These are phyloP conservation scores for Dasyornis broadbenti DNA, from an alignment of 2,113 vertebrate genomes.

Conservation along the genomic window DNA sequence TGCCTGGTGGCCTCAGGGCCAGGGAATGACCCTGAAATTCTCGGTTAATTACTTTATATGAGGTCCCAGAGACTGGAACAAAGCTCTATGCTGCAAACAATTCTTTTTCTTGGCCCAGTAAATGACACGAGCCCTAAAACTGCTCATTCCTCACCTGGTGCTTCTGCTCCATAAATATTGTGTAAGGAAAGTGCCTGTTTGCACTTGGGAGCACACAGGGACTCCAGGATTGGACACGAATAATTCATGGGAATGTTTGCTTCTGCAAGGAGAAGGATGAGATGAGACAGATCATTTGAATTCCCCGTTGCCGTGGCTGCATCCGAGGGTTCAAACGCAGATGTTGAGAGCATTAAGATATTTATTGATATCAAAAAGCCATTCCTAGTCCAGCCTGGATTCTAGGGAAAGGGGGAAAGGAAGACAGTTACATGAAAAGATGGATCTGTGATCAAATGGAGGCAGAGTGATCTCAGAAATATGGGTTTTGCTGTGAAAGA, in stretches of 20 bases:
- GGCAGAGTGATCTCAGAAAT: not conserved
- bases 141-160: not conserved
- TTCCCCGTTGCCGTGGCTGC: not conserved
- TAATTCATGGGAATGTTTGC: not conserved
- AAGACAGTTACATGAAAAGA: not conserved
- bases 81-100: not conserved
- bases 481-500: accelerated
- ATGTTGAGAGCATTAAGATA: not conserved
- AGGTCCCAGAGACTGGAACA: not conserved
- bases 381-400: not conserved
- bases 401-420: not conserved
- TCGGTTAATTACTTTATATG: not conserved
- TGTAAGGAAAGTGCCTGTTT: not conserved
- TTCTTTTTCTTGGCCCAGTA: not conserved
- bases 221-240: not conserved
- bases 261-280: not conserved
- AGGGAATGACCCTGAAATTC: not conserved
- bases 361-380: not conserved
- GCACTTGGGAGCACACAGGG: accelerated
- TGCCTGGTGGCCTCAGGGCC: not conserved
- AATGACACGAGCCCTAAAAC: not conserved
- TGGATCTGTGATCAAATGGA: not conserved
- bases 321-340: not conserved
- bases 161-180: not conserved
- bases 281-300: not conserved